These are phyloP conservation scores for Siderastrea siderea DNA, from an alignment of 92 coral and sea anemone species.

Conservation along the genomic window DNA sequence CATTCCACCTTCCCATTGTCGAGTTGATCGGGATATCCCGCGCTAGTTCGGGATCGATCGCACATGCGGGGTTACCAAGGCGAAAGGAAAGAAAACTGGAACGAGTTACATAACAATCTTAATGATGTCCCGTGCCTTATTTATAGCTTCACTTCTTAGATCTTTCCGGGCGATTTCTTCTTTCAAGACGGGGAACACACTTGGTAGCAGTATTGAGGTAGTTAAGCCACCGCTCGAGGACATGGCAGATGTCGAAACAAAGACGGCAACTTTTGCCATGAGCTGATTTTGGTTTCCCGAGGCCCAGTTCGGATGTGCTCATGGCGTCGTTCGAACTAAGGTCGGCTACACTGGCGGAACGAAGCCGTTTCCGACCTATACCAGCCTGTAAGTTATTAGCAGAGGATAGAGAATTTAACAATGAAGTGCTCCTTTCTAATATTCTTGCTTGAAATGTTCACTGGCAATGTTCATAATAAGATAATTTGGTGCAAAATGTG, in stretches of 20 bases:
- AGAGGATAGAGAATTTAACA: background rate
- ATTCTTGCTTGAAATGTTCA: background rate
- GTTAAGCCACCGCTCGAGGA: conserved; percentile 59
- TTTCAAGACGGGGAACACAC: conserved; percentile 74
- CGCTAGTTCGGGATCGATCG: too few relatives aligned
- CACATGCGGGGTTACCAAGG: background rate
- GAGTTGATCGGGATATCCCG: too few relatives aligned
- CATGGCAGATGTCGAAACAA: conserved; percentile 69
- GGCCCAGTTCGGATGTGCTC: conserved; percentile 95
- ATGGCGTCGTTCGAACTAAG: conserved; percentile 92
- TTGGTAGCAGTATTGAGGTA: conserved; percentile 44
- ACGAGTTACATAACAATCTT: background rate
- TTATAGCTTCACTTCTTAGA: conserved; percentile 50
- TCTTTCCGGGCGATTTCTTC: conserved; percentile 44
- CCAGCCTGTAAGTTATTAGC: conserved; percentile 88
- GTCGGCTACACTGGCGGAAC: conserved; percentile 99
- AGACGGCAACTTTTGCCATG: conserved; percentile 93
- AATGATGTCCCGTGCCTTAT: background rate
- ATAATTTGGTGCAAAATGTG: too few relatives aligned
- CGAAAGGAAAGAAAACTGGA: conserved; percentile 3
- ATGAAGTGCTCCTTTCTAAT: background rate
- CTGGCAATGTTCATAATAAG: too few relatives aligned
- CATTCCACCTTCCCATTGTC: too few relatives aligned
- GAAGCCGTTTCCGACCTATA: conserved; percentile 88
- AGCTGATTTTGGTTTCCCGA: conserved; percentile 99